Evolutionary conservation across 2,797 vertebrate genomes (phyloP), one percentile per base, ranked within the genome.

Genomic region (Gadopsis bispinosus): DNA sequence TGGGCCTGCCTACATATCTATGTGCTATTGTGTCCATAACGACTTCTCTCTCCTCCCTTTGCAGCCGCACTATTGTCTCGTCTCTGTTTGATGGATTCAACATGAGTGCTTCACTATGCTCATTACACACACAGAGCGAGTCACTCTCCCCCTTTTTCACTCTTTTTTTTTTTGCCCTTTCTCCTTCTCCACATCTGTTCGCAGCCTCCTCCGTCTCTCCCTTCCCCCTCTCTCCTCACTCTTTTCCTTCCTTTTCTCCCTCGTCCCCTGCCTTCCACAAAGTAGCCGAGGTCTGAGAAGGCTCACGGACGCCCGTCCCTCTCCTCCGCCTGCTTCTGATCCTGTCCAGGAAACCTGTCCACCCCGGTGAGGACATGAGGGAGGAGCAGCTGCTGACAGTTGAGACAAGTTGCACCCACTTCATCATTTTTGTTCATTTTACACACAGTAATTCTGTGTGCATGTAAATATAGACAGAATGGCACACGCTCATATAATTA

Each of bases 21-120:
- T 90, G 88, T 91, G 77, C 84, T 85, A 84, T 87, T 87, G 75
- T 87, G 85, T 87, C 83, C 84, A 78, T 89, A 89, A 87, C 56
- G 29, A 87, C 69, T 74, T 65, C 66, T 60, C 60, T 77, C 29
- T 73, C 67, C 69, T 70, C 55, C 58, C 75, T 79, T 65, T 16
- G 16, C 81, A 81, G 75, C 61, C 66, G 54, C 61, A 60, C 70
- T 69, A 51, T 77, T 64, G 55, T 84, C 59, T 83, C 55, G 66
- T 56, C 53, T 64, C 69, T 79, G 56, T 83, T 88, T 87, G 75
- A 77, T 63, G 56, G 76, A 81, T 83, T 88, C 83, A 85, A 69
- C 80, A 79, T 75, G 77, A 87, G 72, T 11, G 37, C 69, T 71
- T 87, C 87, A 80, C 80, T 64, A 37, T 84, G 67, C 79, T 83